Evolutionary conservation across 2,888 invertebrate genomes (phyloP).

Genomic region (Oeneis ivallda): DNA sequence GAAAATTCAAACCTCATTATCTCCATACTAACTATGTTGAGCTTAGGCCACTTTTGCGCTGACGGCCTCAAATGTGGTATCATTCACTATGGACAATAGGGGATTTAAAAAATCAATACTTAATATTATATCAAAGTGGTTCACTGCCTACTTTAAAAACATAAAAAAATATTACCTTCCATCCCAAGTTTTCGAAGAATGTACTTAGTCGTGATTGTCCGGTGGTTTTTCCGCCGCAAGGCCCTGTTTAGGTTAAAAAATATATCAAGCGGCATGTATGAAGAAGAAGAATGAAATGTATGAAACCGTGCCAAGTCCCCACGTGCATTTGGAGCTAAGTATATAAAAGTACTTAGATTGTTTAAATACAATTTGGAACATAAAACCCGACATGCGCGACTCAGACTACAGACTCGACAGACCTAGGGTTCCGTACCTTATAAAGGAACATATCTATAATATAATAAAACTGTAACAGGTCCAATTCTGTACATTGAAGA

Average conservation of each 20-base stretch:
- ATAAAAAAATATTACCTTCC: slow-evolving; percentile 88
- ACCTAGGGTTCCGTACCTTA: no score
- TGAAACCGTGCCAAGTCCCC: slow-evolving; percentile 49
- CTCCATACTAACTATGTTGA: no score
- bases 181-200: slow-evolving; percentile 99
- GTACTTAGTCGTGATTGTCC: slow-evolving; percentile 97
- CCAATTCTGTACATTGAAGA: no score
- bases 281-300: no score
- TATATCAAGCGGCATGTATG: slow-evolving; percentile 50
- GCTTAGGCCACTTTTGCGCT: no score
- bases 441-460: no score
- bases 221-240: slow-evolving; percentile 99
- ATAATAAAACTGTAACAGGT: no score
- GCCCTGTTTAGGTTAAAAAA: slow-evolving; percentile 85
- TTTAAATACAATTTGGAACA: background rate
- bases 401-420: no score
- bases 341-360: slow-evolving; percentile 18
- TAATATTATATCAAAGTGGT: background rate
- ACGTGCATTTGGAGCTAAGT: slow-evolving; percentile 53
- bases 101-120: slow-evolving; percentile 16
- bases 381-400: background rate
- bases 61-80: background rate
- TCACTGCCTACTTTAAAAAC: background rate
- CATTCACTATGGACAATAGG: slow-evolving; percentile 2
- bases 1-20: no score